Evolutionary conservation across 1,140 invertebrate species (phyloP).

Genomic region (Trichonephila inaurata): DNA sequence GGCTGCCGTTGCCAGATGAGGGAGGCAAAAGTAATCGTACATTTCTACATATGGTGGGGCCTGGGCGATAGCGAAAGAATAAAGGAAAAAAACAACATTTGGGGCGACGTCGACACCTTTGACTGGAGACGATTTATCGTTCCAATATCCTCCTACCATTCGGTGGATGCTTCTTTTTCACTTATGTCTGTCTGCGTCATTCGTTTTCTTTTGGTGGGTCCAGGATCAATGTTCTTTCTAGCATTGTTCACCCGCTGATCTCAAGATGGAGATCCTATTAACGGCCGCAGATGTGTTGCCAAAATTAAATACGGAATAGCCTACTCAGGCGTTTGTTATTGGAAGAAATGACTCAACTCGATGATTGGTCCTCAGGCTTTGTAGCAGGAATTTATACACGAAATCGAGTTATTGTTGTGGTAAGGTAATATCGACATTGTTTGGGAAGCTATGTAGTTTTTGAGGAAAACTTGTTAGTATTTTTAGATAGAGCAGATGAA

Average conservation of each 20-base stretch:
- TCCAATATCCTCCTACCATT: conserved; percentile 50
- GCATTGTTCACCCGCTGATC: conserved; percentile 14
- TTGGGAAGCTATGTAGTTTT: neutral
- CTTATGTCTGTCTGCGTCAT: conserved; percentile 51
- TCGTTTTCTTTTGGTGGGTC: neutral
- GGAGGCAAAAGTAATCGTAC: conserved; percentile 30
- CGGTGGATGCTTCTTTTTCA: conserved; percentile 23
- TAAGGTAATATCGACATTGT: neutral
- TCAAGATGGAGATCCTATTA: conserved; percentile 9
- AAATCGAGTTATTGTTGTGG: neutral
- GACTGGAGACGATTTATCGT: conserved; percentile 48
- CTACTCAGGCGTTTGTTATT: conserved; percentile 35
- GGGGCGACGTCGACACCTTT: conserved; percentile 43
- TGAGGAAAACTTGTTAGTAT: neutral
- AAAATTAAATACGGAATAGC: conserved; percentile 49
- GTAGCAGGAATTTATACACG: neutral
- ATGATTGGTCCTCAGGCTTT: neutral
- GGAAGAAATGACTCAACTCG: neutral
- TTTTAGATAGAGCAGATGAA: neutral
- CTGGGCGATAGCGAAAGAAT: conserved; percentile 28
- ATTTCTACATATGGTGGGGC: conserved; percentile 18
- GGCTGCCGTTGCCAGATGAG: conserved; percentile 31
- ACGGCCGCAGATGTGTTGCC: conserved; percentile 22
- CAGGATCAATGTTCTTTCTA: conserved; percentile 26
- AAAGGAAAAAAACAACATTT: conserved; percentile 31